Evolutionary conservation across 2,888 invertebrate species (phyloP), one percentile per base, ranked within the genome.

Genomic region (Hirtodrosophila cameraria): DNA sequence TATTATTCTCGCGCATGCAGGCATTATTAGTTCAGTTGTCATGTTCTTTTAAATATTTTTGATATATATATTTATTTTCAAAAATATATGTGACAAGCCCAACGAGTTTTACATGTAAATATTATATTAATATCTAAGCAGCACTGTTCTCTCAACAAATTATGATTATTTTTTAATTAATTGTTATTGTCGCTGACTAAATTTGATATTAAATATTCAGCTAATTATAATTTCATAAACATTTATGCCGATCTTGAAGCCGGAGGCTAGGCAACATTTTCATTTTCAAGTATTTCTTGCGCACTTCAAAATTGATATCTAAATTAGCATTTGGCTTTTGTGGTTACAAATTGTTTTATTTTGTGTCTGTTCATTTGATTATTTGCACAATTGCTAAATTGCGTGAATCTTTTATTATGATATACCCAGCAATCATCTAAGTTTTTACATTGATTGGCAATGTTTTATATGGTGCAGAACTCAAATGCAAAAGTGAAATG

Each of bases 91-190:
- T 23, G 23, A 13, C 33, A 20, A 41, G 20, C 48, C 7, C 55
- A 82, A 84, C 85, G 28, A 68, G 81, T 77, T 68, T 28, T 38
- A 63, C 65, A 59, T 81, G 82, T 77, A 76, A 81, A 77, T 60
- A 54, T 65, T 48, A 25, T 55, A 71, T 55, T 43, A 23, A 30
- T 30, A 23, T 31, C n/a, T n/a, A n/a, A n/a, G n/a, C n/a, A 15
- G 4, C 36, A 18, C 35, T 30, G 33, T 31, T 31, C 36, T 28
- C 9, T 46, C 36, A 60, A 60, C 64, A 62, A 86, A 75, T 86
- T 75, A 52, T 42, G 49, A 59, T 58, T 46, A 60, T 50, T 75
- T 54, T 36, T 42, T 59, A 80, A 83, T 66, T 59, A 62, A 46
- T 55, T 55, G 50, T 28, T 43, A 6, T 8, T 23, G 3, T n/a